Percentiles rank a stretch among this genome's conserved stretches.
Conservation (phyloP, 2,113 vertebrate genomes). For the Glaucomys volans region DNA sequence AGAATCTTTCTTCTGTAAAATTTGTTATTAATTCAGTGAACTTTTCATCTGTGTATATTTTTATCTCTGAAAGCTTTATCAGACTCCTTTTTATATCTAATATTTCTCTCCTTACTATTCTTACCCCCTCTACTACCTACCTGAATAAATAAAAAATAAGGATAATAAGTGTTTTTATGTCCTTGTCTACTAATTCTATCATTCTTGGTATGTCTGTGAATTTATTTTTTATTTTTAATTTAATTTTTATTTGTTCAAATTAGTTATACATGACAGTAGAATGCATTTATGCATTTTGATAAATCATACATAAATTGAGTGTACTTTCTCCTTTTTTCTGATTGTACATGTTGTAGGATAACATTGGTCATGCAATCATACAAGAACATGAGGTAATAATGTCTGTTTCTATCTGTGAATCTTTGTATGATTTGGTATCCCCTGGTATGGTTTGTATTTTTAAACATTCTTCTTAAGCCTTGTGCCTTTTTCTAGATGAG, state of each 20-base stretch:
- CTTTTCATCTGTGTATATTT: not conserved
- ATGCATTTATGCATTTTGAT: no score
- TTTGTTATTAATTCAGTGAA: not conserved
- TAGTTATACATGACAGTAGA: no score
- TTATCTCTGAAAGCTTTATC: not conserved
- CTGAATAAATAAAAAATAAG: not conserved
- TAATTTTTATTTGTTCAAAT: no score
- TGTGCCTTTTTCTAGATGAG: not conserved
- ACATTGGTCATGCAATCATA: no score
- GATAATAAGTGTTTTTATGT: not conserved
- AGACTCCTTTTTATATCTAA: not conserved
- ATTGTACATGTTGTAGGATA: no score
- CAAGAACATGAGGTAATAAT: no score
- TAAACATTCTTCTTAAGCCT: not conserved
- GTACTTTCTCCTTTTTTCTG: no score
- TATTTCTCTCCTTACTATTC: not conserved
- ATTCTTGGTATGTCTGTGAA: not conserved
- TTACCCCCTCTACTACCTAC: not conserved
- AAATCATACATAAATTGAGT: no score
- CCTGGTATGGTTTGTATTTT: not conserved
- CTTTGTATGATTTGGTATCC: not conserved
- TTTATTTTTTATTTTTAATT: not conserved
- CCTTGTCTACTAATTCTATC: not conserved
- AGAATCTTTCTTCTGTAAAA: slow-evolving; percentile 25
- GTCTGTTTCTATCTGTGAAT: not conserved